Evolutionary conservation across 2,113 vertebrate genomes (phyloP), one percentile per base, ranked within the genome.

Genomic region (Bothrops jararaca): DNA sequence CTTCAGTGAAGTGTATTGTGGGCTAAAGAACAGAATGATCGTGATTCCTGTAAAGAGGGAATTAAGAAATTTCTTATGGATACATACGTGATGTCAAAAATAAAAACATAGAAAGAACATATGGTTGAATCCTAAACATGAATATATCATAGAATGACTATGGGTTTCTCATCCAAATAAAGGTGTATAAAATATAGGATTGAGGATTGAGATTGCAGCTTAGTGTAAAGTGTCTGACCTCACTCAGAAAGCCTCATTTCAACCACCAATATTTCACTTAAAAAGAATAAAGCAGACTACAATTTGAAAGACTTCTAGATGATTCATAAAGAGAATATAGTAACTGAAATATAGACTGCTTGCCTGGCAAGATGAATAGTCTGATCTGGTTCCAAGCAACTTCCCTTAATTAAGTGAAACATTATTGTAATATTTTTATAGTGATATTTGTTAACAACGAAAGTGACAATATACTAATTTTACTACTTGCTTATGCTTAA

Each of bases 391-490:
- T 50, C 29, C n/a, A 50, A 10, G 88, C 24, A 29, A 80, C 6
- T 50, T 64, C 13, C 7, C 42, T 45, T 26, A 48, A 34, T 15
- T 74, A 53, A 54, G 9, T 23, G 20, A 45, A 34, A 50, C 95
- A 39, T 74, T 39, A 74, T 80, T 92, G n/a, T 91, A 8, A 85
- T 0, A 57, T 4, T 18, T 24, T 57, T 0, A 0, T 60, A 93
- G 93, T 85, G 45, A 29, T 90, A 58, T 93, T 94, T 97, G 69
- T 29, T 90, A n/a, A 93, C 96, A 95, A 39, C 92, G 58, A 1
- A 5, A 80, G n/a, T 94, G 92, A 86, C 58, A 45, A 69, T 89
- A 91, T 23, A 54, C 93, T 53, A 89, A 91, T 12, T 22, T 93
- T 90, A 92, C 6, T 90, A 93, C 15, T 80, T 80, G 69, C 69